These are phyloP conservation scores for Pteria penguin DNA, from an alignment of 2,888 invertebrate genomes.

Conservation along the genomic window DNA sequence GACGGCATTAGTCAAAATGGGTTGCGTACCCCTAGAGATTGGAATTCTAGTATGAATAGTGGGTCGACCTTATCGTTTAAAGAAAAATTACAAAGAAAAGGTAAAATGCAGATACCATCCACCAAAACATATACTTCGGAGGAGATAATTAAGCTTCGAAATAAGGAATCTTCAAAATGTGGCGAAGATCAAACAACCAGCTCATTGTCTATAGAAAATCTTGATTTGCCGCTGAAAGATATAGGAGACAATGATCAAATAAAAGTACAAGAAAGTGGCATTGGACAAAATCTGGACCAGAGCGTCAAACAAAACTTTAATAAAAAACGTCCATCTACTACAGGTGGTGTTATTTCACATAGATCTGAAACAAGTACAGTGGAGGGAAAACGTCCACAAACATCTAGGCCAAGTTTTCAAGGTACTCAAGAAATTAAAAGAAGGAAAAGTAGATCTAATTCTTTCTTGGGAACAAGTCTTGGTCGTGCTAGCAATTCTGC, in stretches of 20 bases:
- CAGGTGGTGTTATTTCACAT: neutral
- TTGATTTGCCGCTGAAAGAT: neutral
- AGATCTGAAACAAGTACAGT: neutral
- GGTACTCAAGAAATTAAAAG: neutral
- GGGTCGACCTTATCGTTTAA: neutral
- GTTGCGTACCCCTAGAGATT: no score
- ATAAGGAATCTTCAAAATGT: neutral
- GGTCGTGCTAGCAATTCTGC: neutral
- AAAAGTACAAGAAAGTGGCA: neutral
- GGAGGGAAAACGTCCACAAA: neutral
- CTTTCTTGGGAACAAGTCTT: neutral
- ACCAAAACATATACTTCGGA: conserved; percentile 18
- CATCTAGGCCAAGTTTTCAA: neutral
- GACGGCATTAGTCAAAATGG: neutral
- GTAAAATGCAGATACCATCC: conserved; percentile 15
- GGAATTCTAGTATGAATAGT: neutral
- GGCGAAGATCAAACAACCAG: neutral
- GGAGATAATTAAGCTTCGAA: conserved; percentile 4
- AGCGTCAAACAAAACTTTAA: neutral
- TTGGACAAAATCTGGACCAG: neutral
- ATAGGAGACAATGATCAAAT: neutral
- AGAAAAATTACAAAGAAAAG: neutral
- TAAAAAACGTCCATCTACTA: neutral
- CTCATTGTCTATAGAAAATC: neutral
- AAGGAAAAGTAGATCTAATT: neutral